These are phyloP conservation scores for Papilio elwesi DNA, from an alignment of 2,888 invertebrate species.

Conservation along the genomic window DNA sequence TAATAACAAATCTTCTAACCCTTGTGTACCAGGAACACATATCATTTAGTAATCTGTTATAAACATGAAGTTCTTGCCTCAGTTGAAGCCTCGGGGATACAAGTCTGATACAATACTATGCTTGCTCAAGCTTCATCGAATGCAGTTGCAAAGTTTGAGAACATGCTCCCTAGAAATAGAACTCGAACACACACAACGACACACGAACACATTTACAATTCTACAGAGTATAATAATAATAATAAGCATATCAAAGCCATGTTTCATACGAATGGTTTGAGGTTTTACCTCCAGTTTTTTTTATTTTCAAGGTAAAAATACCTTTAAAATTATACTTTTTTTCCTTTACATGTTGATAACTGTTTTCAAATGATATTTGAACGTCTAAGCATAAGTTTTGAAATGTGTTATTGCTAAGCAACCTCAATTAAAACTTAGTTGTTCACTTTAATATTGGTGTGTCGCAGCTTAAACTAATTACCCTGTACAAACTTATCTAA, in stretches of 20 bases:
- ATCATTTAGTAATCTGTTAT: neutral
- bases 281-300: too few relatives aligned
- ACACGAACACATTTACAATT: neutral
- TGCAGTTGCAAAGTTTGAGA: slow-evolving; percentile 5
- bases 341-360: too few relatives aligned
- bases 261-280: neutral
- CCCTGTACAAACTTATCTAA: slow-evolving; percentile 25
- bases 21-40: neutral
- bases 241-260: neutral
- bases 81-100: neutral
- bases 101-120: neutral
- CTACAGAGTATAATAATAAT: neutral
- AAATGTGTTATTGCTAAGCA: neutral
- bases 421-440: slow-evolving; percentile 23
- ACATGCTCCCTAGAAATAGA: neutral
- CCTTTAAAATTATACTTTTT: too few relatives aligned
- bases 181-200: neutral
- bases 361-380: too few relatives aligned
- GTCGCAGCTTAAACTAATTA: slow-evolving; percentile 19
- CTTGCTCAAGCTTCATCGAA: neutral
- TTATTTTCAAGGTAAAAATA: too few relatives aligned
- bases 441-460: slow-evolving; percentile 28
- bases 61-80: neutral
- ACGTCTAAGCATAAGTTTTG: neutral
- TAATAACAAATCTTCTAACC: neutral